A percentile compares a stretch with the other conserved stretches of the same genome.
Conservation (phyloP, 2,888 invertebrate genomes). For the Ommatoiulus sabulosus region DNA sequence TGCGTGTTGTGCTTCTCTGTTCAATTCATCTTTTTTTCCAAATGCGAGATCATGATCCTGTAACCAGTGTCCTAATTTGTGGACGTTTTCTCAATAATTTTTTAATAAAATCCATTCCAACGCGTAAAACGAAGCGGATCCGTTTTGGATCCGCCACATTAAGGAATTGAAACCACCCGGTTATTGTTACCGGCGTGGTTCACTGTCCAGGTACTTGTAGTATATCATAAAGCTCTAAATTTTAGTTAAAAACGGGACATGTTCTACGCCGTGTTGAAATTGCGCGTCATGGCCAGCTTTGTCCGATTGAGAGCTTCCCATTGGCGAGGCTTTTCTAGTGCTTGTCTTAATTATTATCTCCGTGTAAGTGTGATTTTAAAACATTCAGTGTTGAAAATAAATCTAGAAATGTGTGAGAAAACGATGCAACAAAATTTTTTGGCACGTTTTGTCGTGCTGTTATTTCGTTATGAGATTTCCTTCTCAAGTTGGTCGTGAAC, state of each 20-base stretch:
- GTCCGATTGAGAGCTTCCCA: not conserved
- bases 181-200: not conserved
- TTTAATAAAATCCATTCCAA: conserved; percentile 7
- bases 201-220: conserved; percentile 15
- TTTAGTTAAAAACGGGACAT: not conserved
- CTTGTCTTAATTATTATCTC: conserved; percentile 1
- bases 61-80: not conserved
- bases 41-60: not conserved
- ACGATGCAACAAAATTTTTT: not conserved
- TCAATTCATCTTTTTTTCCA: conserved; percentile 45
- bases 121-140: not conserved
- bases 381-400: conserved; percentile 49
- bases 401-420: conserved; percentile 46
- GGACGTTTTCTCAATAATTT: conserved; percentile 20
- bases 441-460: not conserved
- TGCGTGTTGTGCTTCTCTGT: conserved; percentile 46
- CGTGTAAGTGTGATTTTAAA: conserved; percentile 49
- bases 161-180: not conserved
- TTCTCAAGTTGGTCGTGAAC: not conserved
- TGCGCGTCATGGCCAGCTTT: not conserved
- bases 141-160: not conserved
- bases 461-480: not conserved
- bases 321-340: not conserved
- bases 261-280: not conserved
- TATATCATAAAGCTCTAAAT: not conserved